A percentile compares a stretch with the other conserved stretches of the same genome.
These are phyloP conservation scores for Galleria mellonella DNA, from an alignment of 1,140 invertebrate species.

Conservation along the genomic window DNA sequence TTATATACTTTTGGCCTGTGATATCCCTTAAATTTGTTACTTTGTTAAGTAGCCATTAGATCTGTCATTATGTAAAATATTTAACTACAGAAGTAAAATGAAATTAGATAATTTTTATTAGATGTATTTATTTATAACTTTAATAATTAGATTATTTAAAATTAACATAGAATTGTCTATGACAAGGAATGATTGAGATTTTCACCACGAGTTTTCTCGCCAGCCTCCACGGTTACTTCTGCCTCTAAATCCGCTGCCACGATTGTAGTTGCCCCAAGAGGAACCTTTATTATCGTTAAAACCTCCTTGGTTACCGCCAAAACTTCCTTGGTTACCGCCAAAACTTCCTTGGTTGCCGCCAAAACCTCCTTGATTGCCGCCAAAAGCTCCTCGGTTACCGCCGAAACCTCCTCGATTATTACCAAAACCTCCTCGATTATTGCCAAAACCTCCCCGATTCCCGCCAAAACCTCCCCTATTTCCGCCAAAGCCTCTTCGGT, in stretches of 20 bases:
- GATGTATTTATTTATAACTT: not conserved
- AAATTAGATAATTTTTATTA: too few relatives aligned
- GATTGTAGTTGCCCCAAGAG: conserved; percentile 9
- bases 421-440: conserved; percentile 14
- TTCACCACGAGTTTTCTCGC: not conserved
- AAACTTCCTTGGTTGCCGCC: conserved; percentile 15
- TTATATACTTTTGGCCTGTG: conserved; percentile 19
- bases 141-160: not conserved
- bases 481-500: conserved; percentile 10
- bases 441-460: conserved; percentile 10
- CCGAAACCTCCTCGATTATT: conserved; percentile 13
- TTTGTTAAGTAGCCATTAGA: not conserved
- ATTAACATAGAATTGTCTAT: too few relatives aligned
- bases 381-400: conserved; percentile 23
- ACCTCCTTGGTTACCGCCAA: conserved; percentile 7
- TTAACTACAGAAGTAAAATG: too few relatives aligned
- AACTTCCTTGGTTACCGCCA: conserved; percentile 4
- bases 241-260: conserved; percentile 8
- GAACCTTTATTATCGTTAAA: conserved; percentile 15
- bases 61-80: too few relatives aligned
- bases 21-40: not conserved
- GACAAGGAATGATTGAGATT: conserved; percentile 1
- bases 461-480: conserved; percentile 13
- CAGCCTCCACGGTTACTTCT: conserved; percentile 6
- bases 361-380: conserved; percentile 14